Evolutionary conservation across 2,113 vertebrate species (phyloP).

Genomic region (Ursus arctos): DNA sequence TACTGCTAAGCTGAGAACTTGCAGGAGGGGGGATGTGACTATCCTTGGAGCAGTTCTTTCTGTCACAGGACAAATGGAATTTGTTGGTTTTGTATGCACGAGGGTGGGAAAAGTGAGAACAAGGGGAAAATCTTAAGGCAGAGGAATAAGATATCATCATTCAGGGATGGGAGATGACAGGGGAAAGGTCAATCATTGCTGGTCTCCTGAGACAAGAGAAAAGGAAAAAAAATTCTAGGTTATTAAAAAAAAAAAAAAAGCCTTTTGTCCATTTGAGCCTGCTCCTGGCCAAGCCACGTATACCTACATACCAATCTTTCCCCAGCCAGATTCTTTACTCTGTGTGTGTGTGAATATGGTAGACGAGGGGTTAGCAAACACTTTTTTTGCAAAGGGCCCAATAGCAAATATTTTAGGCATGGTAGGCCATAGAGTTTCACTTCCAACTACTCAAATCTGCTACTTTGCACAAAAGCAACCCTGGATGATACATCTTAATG

Average conservation of each 20-base stretch:
- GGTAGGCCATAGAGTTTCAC: not conserved
- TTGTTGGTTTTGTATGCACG: not conserved
- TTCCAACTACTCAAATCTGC: not conserved
- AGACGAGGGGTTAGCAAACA: not conserved
- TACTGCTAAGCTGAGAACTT: not conserved
- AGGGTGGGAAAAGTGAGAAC: not conserved
- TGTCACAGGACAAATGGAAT: constrained; percentile 3
- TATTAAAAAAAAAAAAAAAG: not conserved
- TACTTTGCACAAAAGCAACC: not conserved
- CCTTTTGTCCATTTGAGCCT: not conserved
- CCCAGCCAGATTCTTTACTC: not conserved
- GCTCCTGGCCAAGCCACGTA: not conserved
- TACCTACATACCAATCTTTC: not conserved
- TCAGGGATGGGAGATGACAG: accelerated
- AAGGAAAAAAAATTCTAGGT: not conserved
- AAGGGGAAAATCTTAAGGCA: not conserved
- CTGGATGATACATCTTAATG: not conserved
- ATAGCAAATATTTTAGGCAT: not conserved
- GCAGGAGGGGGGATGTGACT: not conserved
- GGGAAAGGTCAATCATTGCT: not conserved
- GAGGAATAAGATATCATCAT: not conserved
- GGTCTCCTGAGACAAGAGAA: not conserved
- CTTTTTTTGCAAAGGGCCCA: not conserved
- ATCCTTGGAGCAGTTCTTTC: not conserved
- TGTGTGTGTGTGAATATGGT: not conserved